phyloP scores from a whole-genome alignment of 1,140 invertebrate species.

The Euwallacea fornicatus region DNA sequence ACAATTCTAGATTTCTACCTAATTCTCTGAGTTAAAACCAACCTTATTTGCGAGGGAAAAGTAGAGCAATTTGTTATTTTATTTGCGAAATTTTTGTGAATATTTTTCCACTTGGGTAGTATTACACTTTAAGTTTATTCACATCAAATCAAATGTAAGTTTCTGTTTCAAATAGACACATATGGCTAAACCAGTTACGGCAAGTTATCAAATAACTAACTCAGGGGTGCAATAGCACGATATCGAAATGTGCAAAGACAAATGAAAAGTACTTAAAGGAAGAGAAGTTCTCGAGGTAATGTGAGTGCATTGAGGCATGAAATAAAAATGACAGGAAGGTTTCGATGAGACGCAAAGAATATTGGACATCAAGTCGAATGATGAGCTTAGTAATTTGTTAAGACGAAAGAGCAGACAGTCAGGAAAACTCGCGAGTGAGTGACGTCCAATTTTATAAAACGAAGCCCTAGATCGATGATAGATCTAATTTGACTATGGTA shows the following conservation, averaged over 20 bases:
- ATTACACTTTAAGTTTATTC: too few relatives aligned
- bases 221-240: too few relatives aligned
- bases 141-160: too few relatives aligned
- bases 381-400: constrained; percentile 31
- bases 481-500: constrained; percentile 35
- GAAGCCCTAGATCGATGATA: constrained; percentile 33
- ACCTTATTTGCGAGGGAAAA: too few relatives aligned
- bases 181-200: too few relatives aligned
- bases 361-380: constrained; percentile 11
- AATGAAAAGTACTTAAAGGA: constrained; percentile 5
- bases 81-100: too few relatives aligned
- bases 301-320: neutral
- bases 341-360: neutral
- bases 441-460: constrained; percentile 35
- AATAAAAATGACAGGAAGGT: constrained; percentile 1
- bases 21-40: too few relatives aligned
- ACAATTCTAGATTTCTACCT: too few relatives aligned
- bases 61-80: too few relatives aligned
- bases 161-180: too few relatives aligned
- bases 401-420: constrained; percentile 18
- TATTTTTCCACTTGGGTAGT: too few relatives aligned
- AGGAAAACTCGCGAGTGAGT: constrained; percentile 16
- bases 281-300: neutral
- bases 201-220: too few relatives aligned
- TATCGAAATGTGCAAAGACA: neutral